Conservation (phyloP, 2,797 vertebrate species). For the Lophius americanus region DNA sequence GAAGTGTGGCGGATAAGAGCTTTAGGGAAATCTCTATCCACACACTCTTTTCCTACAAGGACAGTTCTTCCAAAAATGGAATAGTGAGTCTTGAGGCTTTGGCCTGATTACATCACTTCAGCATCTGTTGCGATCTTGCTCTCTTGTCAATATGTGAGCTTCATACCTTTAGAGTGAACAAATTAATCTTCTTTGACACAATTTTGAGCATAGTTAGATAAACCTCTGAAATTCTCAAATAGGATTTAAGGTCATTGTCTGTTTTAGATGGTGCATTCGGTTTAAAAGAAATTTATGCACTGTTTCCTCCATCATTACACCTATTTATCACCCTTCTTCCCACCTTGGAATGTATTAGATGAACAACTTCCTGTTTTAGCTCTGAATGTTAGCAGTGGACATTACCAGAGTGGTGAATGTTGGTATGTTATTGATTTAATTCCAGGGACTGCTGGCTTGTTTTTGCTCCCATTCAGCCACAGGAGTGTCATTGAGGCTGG, state of each 20-base stretch:
- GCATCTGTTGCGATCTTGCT: conserved; percentile 18
- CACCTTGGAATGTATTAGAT: neutral
- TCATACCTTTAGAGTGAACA: neutral
- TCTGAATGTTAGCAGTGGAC: neutral
- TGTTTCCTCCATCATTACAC: neutral
- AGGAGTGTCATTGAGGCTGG: neutral
- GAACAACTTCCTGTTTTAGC: neutral
- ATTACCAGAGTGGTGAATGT: neutral
- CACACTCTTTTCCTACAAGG: conserved; percentile 45
- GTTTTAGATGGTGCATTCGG: neutral
- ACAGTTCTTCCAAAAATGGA: conserved; percentile 50
- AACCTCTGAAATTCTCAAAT: neutral
- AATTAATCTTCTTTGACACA: neutral
- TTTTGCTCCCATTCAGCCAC: conserved; percentile 11
- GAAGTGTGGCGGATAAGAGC: conserved; percentile 55
- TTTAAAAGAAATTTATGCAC: neutral
- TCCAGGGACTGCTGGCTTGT: conserved; percentile 1
- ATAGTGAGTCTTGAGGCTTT: conserved; percentile 38
- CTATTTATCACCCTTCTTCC: neutral
- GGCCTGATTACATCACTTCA: conserved; percentile 55
- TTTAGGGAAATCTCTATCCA: conserved; percentile 54
- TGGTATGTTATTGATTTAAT: conserved; percentile 13
- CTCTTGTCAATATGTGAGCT: neutral
- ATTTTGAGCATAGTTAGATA: neutral
- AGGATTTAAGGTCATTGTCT: neutral